Conservation (phyloP, 2,888 invertebrate species). For the Timandra comae region DNA sequence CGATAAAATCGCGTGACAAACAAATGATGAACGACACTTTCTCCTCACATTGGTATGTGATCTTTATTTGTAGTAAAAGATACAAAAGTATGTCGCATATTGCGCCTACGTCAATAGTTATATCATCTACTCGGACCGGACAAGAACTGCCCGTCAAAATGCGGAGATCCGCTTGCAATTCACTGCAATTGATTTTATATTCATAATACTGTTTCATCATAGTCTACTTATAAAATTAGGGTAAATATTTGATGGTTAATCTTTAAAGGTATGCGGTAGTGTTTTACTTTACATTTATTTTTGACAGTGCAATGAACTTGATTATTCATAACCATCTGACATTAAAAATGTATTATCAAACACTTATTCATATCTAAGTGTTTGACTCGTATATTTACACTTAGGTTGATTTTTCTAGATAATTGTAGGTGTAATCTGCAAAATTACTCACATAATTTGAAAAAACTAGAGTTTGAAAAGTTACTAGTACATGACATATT, state of each 20-base stretch:
- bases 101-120: conserved; percentile 47
- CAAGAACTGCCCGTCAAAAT: conserved; percentile 23
- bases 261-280: background rate
- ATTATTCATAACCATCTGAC: no score
- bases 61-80: conserved; percentile 45
- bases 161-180: conserved; percentile 41
- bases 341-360: no score
- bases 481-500: no score
- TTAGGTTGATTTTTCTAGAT: no score
- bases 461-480: no score
- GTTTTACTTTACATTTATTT: background rate
- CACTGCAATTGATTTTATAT: conserved; percentile 35
- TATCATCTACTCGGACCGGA: conserved; percentile 30
- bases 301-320: no score
- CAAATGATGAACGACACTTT: no score
- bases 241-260: background rate
- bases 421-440: no score
- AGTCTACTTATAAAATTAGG: conserved; percentile 1
- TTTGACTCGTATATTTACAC: no score
- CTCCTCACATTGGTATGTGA: conserved; percentile 29
- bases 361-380: no score
- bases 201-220: conserved; percentile 28
- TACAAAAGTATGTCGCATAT: conserved; percentile 42
- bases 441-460: no score
- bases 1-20: no score